A percentile compares a stretch with the other conserved stretches of the same genome.
These are phyloP conservation scores for Dallia pectoralis DNA, from an alignment of 2,797 vertebrate genomes.

Conservation along the genomic window DNA sequence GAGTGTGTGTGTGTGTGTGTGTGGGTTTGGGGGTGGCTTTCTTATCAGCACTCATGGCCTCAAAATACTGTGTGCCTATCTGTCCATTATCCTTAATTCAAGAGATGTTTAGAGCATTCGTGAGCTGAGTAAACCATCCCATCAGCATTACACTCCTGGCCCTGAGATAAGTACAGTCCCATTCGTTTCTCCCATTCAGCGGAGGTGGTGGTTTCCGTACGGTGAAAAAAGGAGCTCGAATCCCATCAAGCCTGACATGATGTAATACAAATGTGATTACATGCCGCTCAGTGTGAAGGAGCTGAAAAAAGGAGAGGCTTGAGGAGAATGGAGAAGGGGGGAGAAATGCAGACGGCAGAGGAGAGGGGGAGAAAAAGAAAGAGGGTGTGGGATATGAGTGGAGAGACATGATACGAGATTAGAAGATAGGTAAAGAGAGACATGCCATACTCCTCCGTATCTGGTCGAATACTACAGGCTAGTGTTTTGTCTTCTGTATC, in stretches of 20 bases:
- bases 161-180: slow-evolving; percentile 42
- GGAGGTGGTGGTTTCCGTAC: slow-evolving; percentile 50
- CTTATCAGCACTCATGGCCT: slow-evolving; percentile 48
- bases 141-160: slow-evolving; percentile 34
- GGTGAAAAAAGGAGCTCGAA: slow-evolving; percentile 56
- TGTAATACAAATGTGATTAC: slow-evolving; percentile 72
- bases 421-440: background rate
- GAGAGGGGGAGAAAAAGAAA: slow-evolving; percentile 11
- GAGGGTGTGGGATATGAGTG: background rate
- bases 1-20: slow-evolving; percentile 3
- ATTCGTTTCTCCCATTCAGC: too few relatives aligned
- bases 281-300: slow-evolving; percentile 45
- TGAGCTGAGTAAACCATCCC: slow-evolving; percentile 53
- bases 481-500: too few relatives aligned
- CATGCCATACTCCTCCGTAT: background rate
- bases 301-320: background rate
- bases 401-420: background rate
- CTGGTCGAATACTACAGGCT: slow-evolving; percentile 27
- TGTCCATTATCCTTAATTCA: slow-evolving; percentile 46
- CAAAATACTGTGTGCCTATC: slow-evolving; percentile 42
- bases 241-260: slow-evolving; percentile 61
- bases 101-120: slow-evolving; percentile 46
- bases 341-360: slow-evolving; percentile 21
- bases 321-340: slow-evolving; percentile 20
- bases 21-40: background rate